Base-by-base conservation (phyloP, 2,888 invertebrate genomes). In the Lamproptera curius region DNA sequence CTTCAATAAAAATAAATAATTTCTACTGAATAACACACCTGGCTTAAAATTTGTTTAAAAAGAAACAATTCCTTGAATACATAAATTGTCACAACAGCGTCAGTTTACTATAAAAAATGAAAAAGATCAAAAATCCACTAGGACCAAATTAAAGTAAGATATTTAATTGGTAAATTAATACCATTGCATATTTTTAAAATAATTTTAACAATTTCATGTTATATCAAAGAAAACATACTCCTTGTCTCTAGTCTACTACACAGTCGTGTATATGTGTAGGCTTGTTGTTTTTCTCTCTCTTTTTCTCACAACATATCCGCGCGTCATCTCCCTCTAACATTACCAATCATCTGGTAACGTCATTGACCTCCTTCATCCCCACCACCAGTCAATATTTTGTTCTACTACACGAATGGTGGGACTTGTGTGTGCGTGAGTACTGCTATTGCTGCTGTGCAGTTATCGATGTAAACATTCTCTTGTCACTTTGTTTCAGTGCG, bases 391-490 rank as follows among this genome's bases (percentile, higher is more conserved):
- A 67, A 76, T 77, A 76, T 63, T 74, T 65, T 60, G 60, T 60
- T 64, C 53, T 54, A 55, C 57, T 60, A 53, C 55, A 57, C 53
- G 52, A 54, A 48, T 48, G 46, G 47, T 42, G 41, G 46, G 43
- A 50, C 56, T 50, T 52, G 51, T 67, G 80, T 82, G 76, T 79
- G 77, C 56, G 76, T 74, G 53, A 52, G 62, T 61, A 64, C 63
- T 58, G 61, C 65, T 66, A 61, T 61, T 63, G 65, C 73, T 63
- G 65, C 73, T 73, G 76, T 79, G 73, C 73, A 72, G 61, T 66
- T 81, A 81, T 80, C 76, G 77, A 82, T 81, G 83, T 85, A 82
- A 84, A 84, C 81, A 83, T 75, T 76, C 72, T 66, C 70, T 74
- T 78, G 78, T 77, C 76, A 78, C 73, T 76, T 68, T 67, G 65